phyloP scores from a whole-genome alignment of 2,113 vertebrate genomes.

The Parotia lawesii region DNA sequence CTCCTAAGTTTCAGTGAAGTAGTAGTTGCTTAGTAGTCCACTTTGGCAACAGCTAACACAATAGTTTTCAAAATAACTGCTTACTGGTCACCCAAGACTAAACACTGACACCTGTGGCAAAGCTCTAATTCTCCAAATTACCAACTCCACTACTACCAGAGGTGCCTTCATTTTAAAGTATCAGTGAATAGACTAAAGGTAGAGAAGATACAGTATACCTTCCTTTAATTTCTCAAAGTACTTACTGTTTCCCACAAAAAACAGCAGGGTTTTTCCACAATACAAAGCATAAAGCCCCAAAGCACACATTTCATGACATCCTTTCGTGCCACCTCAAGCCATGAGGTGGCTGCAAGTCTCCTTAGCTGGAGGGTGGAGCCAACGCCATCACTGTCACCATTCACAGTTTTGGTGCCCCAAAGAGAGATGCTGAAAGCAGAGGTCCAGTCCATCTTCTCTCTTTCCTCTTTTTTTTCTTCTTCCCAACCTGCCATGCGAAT shows the following conservation, averaged over 20 bases:
- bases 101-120: neutral
- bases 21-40: neutral
- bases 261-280: neutral
- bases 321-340: neutral
- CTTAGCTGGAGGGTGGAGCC: neutral
- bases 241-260: neutral
- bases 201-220: neutral
- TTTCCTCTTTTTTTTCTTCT: neutral
- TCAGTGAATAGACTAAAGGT: neutral
- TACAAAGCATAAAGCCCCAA: neutral
- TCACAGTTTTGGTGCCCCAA: neutral
- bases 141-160: neutral
- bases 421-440: neutral
- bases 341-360: neutral
- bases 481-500: neutral
- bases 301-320: neutral
- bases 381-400: too few relatives aligned
- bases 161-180: neutral
- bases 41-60: neutral
- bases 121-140: neutral
- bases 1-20: neutral
- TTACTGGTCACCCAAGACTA: neutral
- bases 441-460: neutral
- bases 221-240: neutral
- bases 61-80: neutral